Evolutionary conservation across 2,797 vertebrate genomes (phyloP), one percentile per base, ranked within the genome.

Genomic region (Tiaroga cobitis): DNA sequence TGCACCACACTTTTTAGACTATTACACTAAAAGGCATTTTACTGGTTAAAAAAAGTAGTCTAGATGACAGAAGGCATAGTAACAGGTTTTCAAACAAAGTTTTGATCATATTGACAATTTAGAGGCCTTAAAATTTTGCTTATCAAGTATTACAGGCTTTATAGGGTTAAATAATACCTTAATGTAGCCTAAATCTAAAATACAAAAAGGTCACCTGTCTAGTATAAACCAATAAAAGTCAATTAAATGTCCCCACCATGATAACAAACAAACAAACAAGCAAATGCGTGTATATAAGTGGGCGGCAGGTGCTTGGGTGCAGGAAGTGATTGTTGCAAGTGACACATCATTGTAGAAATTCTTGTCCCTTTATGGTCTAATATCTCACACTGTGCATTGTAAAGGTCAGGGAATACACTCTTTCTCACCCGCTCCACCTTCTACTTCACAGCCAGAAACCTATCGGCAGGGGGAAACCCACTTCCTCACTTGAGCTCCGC

Each of bases 381-480:
- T 18, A 32, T 74, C 7, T 46, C n/a, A n/a, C 16, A 8, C 49
- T 56, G 5, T 32, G 18, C 63, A 80, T 56, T 61, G n/a, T 43
- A 86, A 82, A 88, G 68, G 85, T 88, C 77, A 88, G 88, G 83
- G 74, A 90, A 84, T 84, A 82, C 83, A 61, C 3, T 43, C 69
- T 72, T 75, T 86, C 63, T 67, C 43, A 39, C 65, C 59, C 16
- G n/a, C 34, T 19, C 7, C 81, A 51, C 79, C 70, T 63, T n/a
- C n/a, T 34, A 70, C 34, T 61, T 77, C 51, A 61, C 8, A 68
- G 19, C 1, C 82, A 79, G 87, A 37, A 65, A 67, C 21, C 8
- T 56, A 16, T 75, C 61, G 16, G 65, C 29, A 26, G 5, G 56
- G 68, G 68, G 81, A 70, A 83, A 79, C 32, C 81, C 81, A 87